A percentile compares a stretch with the other conserved stretches of the same genome.
phyloP scores from a whole-genome alignment of 2,797 vertebrate genomes.

The Cirrhinus molitorella region DNA sequence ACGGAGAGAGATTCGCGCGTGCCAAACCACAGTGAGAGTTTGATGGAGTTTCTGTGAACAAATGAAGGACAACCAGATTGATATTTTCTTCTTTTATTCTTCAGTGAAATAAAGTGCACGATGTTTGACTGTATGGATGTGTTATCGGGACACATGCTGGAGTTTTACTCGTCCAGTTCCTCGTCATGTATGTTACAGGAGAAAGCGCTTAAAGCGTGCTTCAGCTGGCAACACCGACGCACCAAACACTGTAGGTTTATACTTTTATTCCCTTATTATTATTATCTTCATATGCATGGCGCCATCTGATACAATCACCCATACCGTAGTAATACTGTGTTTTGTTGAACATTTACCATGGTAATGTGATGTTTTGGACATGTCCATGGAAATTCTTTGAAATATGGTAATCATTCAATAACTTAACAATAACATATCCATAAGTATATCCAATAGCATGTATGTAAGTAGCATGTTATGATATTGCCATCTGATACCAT shows the following conservation, averaged over 20 bases:
- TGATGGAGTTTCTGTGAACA: slow-evolving; percentile 74
- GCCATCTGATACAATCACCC: background rate
- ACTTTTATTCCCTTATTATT: background rate
- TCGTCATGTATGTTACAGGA: slow-evolving; percentile 98
- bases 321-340: background rate
- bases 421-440: background rate
- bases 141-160: slow-evolving; percentile 98
- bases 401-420: background rate
- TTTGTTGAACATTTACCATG: background rate
- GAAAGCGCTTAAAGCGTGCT: slow-evolving; percentile 97
- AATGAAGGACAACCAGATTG: slow-evolving; percentile 79
- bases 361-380: background rate
- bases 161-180: slow-evolving; percentile 96
- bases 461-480: background rate
- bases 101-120: slow-evolving; percentile 70
- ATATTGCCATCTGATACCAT: background rate
- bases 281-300: background rate
- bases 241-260: slow-evolving; percentile 96
- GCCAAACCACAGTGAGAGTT: slow-evolving; percentile 17
- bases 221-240: slow-evolving; percentile 96
- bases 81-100: background rate
- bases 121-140: slow-evolving; percentile 99
- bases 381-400: background rate
- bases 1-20: background rate
- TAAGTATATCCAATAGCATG: background rate